phyloP scores from a whole-genome alignment of 2,888 invertebrate genomes.

The Leucophenga montana region DNA sequence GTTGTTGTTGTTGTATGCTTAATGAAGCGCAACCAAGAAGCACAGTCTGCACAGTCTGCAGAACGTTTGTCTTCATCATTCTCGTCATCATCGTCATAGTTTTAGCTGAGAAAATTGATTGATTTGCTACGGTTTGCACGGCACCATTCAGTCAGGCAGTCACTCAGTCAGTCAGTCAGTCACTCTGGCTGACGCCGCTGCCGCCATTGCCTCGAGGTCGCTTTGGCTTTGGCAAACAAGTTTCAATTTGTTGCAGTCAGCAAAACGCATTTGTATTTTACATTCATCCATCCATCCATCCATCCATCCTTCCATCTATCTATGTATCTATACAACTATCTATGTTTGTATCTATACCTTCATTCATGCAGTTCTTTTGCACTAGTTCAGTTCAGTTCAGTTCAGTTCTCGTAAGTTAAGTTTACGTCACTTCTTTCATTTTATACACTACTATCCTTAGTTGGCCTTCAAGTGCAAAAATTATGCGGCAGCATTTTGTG shows the following conservation, averaged over 20 bases:
- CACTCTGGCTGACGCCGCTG: constrained; percentile 12
- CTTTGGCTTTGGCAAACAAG: constrained; percentile 17
- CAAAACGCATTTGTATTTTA: constrained; percentile 62
- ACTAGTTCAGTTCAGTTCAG: no score
- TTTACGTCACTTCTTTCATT: no score
- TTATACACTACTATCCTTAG: neutral
- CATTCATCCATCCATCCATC: constrained; percentile 38
- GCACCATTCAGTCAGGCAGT: constrained; percentile 36
- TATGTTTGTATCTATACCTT: no score
- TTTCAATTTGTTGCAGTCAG: constrained; percentile 23
- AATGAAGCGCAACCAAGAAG: constrained; percentile 56
- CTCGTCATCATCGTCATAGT: constrained; percentile 30
- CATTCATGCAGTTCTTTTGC: neutral
- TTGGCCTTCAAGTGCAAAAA: constrained; percentile 8
- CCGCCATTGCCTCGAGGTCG: constrained; percentile 20
- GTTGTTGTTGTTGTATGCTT: constrained; percentile 41
- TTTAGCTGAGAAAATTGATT: constrained; percentile 63
- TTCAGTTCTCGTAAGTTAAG: no score
- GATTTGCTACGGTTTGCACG: constrained; percentile 65
- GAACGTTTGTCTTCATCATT: no score
- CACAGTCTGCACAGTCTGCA: constrained; percentile 36
- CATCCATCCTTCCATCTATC: no score
- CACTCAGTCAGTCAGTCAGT: constrained; percentile 32
- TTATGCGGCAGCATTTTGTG: neutral
- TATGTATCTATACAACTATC: no score